These are phyloP conservation scores for Atethmia centrago DNA, from an alignment of 2,888 invertebrate genomes.

Conservation along the genomic window DNA sequence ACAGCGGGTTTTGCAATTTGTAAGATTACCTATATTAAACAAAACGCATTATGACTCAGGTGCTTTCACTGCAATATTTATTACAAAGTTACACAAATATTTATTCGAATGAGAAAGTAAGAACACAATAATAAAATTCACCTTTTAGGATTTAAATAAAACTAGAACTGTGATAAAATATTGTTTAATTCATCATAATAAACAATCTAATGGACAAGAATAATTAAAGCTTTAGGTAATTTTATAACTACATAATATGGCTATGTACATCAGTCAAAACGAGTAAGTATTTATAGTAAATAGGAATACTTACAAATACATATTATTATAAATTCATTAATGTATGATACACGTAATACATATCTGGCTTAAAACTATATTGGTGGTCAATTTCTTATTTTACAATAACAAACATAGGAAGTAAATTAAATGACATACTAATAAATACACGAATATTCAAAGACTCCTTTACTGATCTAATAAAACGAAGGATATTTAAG, in stretches of 20 bases:
- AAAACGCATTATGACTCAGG: too few relatives aligned
- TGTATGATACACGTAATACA: too few relatives aligned
- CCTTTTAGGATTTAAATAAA: conserved; percentile 8
- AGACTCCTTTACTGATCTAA: neutral
- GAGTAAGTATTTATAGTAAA: neutral
- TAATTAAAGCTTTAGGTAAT: conserved; percentile 37
- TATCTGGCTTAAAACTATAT: neutral
- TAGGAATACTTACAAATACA: neutral
- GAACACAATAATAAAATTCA: neutral
- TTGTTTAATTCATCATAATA: conserved; percentile 27
- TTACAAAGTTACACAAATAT: neutral
- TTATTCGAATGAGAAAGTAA: neutral
- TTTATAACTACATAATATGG: neutral
- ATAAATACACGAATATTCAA: neutral
- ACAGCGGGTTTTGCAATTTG: neutral
- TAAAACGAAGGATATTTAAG: neutral
- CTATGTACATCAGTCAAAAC: neutral
- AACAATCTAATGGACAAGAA: neutral
- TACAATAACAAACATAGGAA: neutral
- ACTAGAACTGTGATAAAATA: conserved; percentile 5
- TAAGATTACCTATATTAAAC: neutral
- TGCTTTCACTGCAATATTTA: neutral
- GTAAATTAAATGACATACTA: too few relatives aligned
- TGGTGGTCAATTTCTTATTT: conserved; percentile 13
- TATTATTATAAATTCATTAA: too few relatives aligned